These are phyloP conservation scores for Ophthalmolycus amberensis DNA, from an alignment of 2,113 vertebrate species.

Conservation along the genomic window DNA sequence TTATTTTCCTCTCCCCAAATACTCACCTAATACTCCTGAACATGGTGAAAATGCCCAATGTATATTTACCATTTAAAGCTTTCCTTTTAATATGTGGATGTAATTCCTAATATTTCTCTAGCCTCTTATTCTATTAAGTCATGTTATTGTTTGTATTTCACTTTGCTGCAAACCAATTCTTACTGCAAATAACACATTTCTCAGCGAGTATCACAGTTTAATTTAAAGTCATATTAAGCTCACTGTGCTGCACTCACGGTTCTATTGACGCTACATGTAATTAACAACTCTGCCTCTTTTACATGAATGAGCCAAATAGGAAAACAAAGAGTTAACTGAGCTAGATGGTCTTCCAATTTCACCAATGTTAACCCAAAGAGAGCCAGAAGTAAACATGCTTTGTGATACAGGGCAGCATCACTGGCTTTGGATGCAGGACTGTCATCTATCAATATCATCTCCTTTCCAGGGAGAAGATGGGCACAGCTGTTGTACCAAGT, in stretches of 20 bases:
- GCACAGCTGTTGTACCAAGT: neutral
- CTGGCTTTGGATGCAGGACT: neutral
- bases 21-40: too few relatives aligned
- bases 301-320: neutral
- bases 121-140: neutral
- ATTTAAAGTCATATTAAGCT: neutral
- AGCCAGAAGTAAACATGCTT: neutral
- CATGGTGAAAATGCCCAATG: too few relatives aligned
- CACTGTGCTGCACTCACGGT: neutral
- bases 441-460: neutral
- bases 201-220: neutral
- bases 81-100: neutral
- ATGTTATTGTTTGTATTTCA: neutral
- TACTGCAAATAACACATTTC: neutral
- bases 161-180: neutral
- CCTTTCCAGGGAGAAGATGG: neutral
- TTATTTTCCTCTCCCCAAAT: too few relatives aligned
- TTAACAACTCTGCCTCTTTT: neutral
- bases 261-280: neutral
- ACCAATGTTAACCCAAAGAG: neutral
- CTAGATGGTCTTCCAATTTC: neutral
- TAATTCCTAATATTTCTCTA: neutral
- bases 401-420: neutral
- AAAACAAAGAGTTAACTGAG: neutral
- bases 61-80: too few relatives aligned